Evolutionary conservation across 1,140 invertebrate species (phyloP), one percentile per base, ranked within the genome.

Genomic region (Lordiphosa clarofinis): DNA sequence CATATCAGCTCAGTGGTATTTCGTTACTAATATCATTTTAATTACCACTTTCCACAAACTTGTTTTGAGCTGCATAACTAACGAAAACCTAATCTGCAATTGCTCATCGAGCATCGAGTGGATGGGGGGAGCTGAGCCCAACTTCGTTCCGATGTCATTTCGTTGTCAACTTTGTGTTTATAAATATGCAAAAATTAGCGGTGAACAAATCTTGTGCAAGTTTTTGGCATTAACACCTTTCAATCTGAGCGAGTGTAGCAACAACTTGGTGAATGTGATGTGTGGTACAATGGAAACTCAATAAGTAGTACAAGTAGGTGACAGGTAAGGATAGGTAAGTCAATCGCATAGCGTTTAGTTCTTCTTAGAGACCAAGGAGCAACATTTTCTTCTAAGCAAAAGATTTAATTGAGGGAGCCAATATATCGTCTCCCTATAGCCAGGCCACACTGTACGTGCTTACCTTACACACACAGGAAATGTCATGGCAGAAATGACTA

Each of bases 141-240:
- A 50, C 44, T 56, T 11, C 10, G 53, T 13, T 35, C 31, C 24
- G 39, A 56, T 59, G 76, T 82, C 76, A 76, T 66, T 82, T 58
- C 59, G 58, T 54, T 82, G 76, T 82, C 76, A 58, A 56, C 76
- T 82, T 82, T 82, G 68, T 74, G 63, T 72, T 76, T 62, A 60
- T 82, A 64, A 82, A 82, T 75, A 82, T 63, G 68, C 75, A 68
- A 62, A 82, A 82, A 81, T 81, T 81, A 82, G 76, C 43, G 68
- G 57, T 70, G 76, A 68, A 81, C 75, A 81, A 81, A 81, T 81
- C 75, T 81, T 81, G 75, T 64, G 75, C 76, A 82, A 68, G 72
- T 82, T 82, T 82, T 69, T 82, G 76, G 76, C 78, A 82, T 82
- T 82, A 82, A 82, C 76, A 82, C 78, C 76, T 82, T 84, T 82